phyloP scores from a whole-genome alignment of 1,140 invertebrate genomes.

The Hylyphantes graminicola region DNA sequence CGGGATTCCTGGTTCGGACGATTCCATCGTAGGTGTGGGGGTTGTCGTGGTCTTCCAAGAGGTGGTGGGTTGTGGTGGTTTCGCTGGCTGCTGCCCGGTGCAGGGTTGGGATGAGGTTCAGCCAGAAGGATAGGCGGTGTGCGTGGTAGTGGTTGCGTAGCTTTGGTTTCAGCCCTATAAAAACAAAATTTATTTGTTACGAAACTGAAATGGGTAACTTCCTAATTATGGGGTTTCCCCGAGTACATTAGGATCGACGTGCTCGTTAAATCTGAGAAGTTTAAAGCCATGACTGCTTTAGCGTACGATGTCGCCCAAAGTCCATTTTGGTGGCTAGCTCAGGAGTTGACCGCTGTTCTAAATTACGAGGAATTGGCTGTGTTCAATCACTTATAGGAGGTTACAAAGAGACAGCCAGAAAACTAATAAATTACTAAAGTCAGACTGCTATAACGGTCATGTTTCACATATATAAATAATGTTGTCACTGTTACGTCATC shows the following conservation, averaged over 20 bases:
- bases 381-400: no score
- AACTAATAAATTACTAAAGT: no score
- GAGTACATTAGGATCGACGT: background rate
- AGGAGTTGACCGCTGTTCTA: no score
- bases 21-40: slow-evolving; percentile 69
- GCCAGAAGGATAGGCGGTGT: slow-evolving; percentile 92
- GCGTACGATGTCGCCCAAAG: no score
- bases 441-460: background rate
- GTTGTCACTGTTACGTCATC: no score
- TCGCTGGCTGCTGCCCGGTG: slow-evolving; percentile 74
- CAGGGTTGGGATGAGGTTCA: slow-evolving; percentile 86
- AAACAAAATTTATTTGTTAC: background rate
- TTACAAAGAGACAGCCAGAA: no score
- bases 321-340: no score
- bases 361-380: no score
- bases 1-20: slow-evolving; percentile 13
- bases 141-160: slow-evolving; percentile 86
- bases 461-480: background rate
- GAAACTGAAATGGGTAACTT: background rate
- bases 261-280: no score
- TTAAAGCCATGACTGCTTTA: background rate
- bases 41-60: slow-evolving; percentile 76
- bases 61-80: slow-evolving; percentile 74
- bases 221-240: background rate
- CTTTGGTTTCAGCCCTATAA: slow-evolving; percentile 77